Conservation (phyloP, 2,888 invertebrate genomes). For the Hydriomena furcata region DNA sequence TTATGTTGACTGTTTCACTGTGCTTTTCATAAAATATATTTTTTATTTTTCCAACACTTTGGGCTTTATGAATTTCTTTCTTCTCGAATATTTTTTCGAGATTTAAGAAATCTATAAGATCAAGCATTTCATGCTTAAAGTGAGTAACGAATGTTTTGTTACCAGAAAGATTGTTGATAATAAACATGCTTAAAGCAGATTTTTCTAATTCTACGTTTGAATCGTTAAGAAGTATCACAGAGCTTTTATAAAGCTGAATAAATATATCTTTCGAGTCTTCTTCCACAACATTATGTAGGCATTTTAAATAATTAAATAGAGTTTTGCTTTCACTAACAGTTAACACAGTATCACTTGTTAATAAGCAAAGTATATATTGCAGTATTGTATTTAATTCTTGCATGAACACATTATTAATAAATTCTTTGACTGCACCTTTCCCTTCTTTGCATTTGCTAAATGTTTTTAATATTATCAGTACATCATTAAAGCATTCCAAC, state of each 20-base stretch:
- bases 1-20: conserved; percentile 54
- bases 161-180: conserved; percentile 47
- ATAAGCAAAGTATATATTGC: conserved; percentile 50
- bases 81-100: conserved; percentile 37
- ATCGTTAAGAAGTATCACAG: conserved; percentile 52
- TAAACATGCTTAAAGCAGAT: conserved; percentile 51
- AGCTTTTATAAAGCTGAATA: conserved; percentile 52
- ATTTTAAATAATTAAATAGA: conserved; percentile 45
- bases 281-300: conserved; percentile 25
- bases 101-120: conserved; percentile 44
- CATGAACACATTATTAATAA: conserved; percentile 37
- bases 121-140: conserved; percentile 53
- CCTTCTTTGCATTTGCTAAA: conserved; percentile 42
- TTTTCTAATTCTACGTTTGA: conserved; percentile 47
- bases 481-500: conserved; percentile 53
- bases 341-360: conserved; percentile 48
- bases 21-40: conserved; percentile 65
- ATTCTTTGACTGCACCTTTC: conserved; percentile 23
- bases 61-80: conserved; percentile 42
- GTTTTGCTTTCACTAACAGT: conserved; percentile 45
- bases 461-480: conserved; percentile 50
- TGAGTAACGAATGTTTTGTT: conserved; percentile 38
- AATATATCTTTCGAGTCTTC: conserved; percentile 41
- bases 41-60: conserved; percentile 59
- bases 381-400: conserved; percentile 50